Base-by-base conservation (phyloP, 2,113 vertebrate species). In the Ia io region DNA sequence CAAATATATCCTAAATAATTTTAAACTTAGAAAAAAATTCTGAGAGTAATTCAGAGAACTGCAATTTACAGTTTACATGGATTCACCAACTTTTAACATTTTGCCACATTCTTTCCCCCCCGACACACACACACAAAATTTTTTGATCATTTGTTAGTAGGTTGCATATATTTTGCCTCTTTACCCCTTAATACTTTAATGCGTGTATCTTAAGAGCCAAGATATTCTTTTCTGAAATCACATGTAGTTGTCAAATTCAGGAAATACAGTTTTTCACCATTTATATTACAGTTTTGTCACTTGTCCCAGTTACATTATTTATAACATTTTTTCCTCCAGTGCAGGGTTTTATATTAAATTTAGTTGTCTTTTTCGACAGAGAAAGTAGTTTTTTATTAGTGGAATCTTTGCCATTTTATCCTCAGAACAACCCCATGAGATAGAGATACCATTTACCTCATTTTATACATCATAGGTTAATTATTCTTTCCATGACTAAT, bases 401-500 rank as follows among this genome's bases (percentile, higher is more conserved):
- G 61, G 73, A 70, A 82, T 49, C 16, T 90, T 88, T 70, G n/a
- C 23, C 35, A 59, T 96, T 94, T 95, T 80, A 49, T 69, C 44
- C 42, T 82, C 9, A 35, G 77, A 92, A 77, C 53, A 73, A 61
- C 61, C 40, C 35, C 16, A 22, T 90, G 42, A 93, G 47, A 69
- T 79, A 71, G 44, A 86, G 35, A 13, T 84, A 88, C 73, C 93
- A 47, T 74, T 63, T 63, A 51, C 87, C 47, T 87, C n/a, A 87
- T 73, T 90, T 94, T 90, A 67, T 84, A 73, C 42, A 40, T 82
- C n/a, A 77, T 35, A 61, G 44, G 65, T 65, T 79, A 84, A 73
- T 84, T 71, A 65, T 90, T 94, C 59, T 92, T 94, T 63, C 16
- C 42, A 35, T 92, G 85, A 84, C 82, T 90, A 59, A n/a, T 93